Conservation (phyloP, 2,797 vertebrate species). For the Ataeniobius toweri region DNA sequence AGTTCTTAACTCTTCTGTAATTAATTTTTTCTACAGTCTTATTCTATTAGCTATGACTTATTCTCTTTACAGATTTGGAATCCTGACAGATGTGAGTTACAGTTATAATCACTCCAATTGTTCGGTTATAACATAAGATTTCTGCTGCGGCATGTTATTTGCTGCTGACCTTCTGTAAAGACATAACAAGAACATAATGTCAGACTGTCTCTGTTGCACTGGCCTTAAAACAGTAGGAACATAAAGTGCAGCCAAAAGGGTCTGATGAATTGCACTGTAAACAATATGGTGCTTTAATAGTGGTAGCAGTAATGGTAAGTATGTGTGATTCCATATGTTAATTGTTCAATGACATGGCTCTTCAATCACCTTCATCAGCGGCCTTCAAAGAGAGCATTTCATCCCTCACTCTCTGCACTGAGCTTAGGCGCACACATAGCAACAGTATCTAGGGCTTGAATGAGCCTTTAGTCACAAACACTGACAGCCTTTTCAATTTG, state of each 20-base stretch:
- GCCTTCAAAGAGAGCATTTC: slow-evolving; percentile 7
- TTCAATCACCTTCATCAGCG: slow-evolving; percentile 20
- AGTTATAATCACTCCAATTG: background rate
- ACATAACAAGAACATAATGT: background rate
- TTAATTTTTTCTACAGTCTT: no score
- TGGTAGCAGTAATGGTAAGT: slow-evolving; percentile 9
- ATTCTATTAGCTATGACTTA: no score
- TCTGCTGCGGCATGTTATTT: background rate
- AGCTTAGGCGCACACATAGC: slow-evolving; percentile 30
- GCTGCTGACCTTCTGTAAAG: background rate
- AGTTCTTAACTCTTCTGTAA: no score
- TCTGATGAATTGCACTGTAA: background rate
- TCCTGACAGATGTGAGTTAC: background rate
- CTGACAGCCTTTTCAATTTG: slow-evolving; percentile 33
- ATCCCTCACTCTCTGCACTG: background rate
- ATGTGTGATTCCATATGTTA: slow-evolving; percentile 12
- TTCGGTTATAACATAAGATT: background rate
- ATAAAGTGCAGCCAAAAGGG: background rate
- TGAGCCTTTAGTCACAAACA: slow-evolving; percentile 27
- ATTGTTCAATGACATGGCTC: slow-evolving; percentile 13
- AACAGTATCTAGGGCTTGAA: slow-evolving; percentile 34
- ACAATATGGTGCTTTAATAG: background rate
- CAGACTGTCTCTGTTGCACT: background rate
- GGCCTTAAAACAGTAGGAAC: background rate
- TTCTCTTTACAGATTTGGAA: background rate